Evolutionary conservation across 2,797 vertebrate genomes (phyloP).

Genomic region (Nasua narica): DNA sequence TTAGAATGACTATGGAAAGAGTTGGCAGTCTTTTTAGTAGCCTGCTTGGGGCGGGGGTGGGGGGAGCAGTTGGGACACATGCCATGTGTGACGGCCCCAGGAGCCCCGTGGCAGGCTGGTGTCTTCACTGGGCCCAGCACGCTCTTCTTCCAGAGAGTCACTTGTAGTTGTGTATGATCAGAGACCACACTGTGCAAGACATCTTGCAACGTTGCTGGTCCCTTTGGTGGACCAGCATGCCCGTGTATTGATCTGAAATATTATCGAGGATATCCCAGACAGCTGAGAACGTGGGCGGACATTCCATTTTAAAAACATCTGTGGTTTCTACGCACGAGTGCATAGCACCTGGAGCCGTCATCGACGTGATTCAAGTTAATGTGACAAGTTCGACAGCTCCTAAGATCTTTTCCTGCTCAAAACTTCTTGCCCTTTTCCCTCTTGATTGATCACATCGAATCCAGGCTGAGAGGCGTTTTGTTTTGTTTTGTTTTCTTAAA

Average conservation of each 20-base stretch:
- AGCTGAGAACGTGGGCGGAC: not conserved
- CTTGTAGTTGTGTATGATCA: not conserved
- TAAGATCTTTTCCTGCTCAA: not conserved
- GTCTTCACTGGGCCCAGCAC: not conserved
- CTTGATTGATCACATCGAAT: not conserved
- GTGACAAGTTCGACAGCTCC: not conserved
- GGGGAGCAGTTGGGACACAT: not conserved
- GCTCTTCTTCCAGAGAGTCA: not conserved
- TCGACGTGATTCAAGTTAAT: not conserved
- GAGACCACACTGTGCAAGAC: not conserved
- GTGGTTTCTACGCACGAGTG: not conserved
- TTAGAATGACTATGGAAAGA: no score
- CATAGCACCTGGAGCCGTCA: accelerated
- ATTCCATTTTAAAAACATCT: not conserved
- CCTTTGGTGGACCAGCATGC: not conserved
- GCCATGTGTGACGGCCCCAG: accelerated
- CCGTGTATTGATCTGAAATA: not conserved
- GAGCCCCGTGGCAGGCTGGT: not conserved
- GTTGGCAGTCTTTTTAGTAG: not conserved
- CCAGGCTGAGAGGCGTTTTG: not conserved
- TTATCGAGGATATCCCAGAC: not conserved
- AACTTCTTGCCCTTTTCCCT: not conserved
- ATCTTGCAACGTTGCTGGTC: not conserved
- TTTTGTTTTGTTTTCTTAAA: not conserved
- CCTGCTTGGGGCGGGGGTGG: no score